Percentiles rank a stretch among this genome's conserved stretches.
These are phyloP conservation scores for Chrysaora quinquecirrha DNA, from an alignment of 30 jellyfish, hydroid and myxozoan genomes.

Conservation along the genomic window DNA sequence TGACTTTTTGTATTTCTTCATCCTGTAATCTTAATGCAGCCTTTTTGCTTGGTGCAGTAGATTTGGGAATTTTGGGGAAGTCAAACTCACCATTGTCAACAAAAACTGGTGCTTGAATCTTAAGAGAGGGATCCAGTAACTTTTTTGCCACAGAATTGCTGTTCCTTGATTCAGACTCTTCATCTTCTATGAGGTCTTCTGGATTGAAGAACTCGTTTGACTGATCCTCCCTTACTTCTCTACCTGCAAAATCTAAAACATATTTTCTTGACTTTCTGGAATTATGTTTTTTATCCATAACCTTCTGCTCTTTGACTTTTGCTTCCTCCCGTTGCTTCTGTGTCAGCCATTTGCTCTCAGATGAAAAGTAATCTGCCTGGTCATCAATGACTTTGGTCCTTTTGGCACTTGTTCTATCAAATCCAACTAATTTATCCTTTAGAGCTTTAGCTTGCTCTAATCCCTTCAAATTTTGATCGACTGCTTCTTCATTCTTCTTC, in stretches of 20 bases:
- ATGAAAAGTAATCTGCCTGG: slow-evolving; percentile 94
- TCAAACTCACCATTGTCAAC: background rate
- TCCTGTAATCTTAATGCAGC: slow-evolving; percentile 76
- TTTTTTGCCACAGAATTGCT: background rate
- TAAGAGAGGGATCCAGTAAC: slow-evolving; percentile 31
- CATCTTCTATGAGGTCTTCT: slow-evolving; percentile 10
- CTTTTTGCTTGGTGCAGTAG: background rate
- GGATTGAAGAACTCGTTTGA: slow-evolving; percentile 20
- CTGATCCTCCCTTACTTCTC: slow-evolving; percentile 74
- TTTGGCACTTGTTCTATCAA: slow-evolving; percentile 91
- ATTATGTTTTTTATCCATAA: slow-evolving; percentile 65
- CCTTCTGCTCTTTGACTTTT: slow-evolving; percentile 68
- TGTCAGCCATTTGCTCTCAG: slow-evolving; percentile 94
- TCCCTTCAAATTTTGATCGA: slow-evolving; percentile 15
- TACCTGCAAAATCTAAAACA: slow-evolving; percentile 90
- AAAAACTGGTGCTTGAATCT: slow-evolving; percentile 47
- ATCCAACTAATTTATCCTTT: slow-evolving; percentile 75
- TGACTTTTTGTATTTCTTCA: slow-evolving; percentile 82
- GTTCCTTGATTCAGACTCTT: background rate
- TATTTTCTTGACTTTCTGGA: slow-evolving; percentile 76
- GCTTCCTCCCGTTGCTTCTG: slow-evolving; percentile 71
- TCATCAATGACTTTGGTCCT: slow-evolving; percentile 99
- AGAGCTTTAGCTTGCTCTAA: slow-evolving; percentile 84
- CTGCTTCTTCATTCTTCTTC: slow-evolving; percentile 60
- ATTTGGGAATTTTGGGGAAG: background rate